phyloP scores from a whole-genome alignment of 2,113 vertebrate genomes.

The Origma solitaria region DNA sequence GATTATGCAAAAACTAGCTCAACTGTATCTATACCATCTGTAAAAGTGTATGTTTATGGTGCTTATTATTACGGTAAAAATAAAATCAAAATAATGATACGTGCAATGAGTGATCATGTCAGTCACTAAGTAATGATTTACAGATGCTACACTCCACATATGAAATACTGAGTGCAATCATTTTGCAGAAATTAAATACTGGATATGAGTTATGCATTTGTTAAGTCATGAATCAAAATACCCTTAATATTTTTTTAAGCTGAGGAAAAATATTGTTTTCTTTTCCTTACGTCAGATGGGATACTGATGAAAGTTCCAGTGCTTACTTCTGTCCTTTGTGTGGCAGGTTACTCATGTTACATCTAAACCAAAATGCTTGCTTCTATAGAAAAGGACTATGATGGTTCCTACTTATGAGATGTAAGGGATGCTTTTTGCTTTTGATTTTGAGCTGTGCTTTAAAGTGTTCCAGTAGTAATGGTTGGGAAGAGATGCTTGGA shows the following conservation, averaged over 20 bases:
- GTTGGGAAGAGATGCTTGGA: not conserved
- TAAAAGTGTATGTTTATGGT: not conserved
- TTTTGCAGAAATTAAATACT: not conserved
- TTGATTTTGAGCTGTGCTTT: not conserved
- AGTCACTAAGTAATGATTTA: not conserved
- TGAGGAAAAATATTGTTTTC: not conserved
- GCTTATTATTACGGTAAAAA: not conserved
- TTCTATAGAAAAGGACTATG: not conserved
- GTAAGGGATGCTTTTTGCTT: not conserved
- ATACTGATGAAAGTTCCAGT: not conserved
- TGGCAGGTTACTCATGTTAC: not conserved
- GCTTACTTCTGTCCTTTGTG: not conserved
- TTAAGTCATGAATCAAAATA: not conserved
- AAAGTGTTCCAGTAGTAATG: not conserved
- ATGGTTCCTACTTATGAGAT: not conserved
- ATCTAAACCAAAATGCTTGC: not conserved
- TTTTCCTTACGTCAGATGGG: not conserved
- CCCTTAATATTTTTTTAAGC: not conserved
- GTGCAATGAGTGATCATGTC: not conserved
- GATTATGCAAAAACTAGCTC: not conserved
- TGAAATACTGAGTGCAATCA: not conserved
- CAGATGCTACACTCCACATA: not conserved
- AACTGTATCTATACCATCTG: not conserved
- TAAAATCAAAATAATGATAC: not conserved
- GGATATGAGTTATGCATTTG: not conserved